Conservation (phyloP, 2,888 invertebrate genomes). For the Lamproptera curius region DNA sequence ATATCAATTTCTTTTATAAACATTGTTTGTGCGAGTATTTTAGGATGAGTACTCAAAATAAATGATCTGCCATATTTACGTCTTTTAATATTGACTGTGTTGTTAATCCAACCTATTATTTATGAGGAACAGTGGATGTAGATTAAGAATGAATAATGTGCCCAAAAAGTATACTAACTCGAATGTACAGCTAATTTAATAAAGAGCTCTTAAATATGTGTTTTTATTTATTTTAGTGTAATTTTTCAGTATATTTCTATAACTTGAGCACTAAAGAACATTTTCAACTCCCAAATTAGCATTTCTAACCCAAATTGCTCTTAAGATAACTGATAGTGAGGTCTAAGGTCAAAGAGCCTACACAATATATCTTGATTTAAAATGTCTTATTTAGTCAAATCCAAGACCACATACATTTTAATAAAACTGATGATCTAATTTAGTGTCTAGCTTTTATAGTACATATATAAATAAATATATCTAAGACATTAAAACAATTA, state of each 20-base stretch:
- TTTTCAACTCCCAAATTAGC: background rate
- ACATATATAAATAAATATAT: too few species aligned
- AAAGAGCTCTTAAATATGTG: conserved; percentile 70
- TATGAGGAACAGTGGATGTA: conserved; percentile 62
- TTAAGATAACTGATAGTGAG: conserved; percentile 1
- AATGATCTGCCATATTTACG: conserved; percentile 77
- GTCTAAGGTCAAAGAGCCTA: conserved; percentile 3
- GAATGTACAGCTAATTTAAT: conserved; percentile 79
- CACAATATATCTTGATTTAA: background rate
- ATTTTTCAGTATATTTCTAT: background rate
- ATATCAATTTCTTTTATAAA: conserved; percentile 62
- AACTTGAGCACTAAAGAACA: conserved; percentile 1
- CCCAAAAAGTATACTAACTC: conserved; percentile 78
- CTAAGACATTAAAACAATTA: too few species aligned
- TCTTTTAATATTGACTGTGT: conserved; percentile 72
- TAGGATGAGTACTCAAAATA: conserved; percentile 69
- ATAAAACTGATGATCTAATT: too few species aligned
- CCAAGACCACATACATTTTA: too few species aligned
- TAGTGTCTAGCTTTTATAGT: too few species aligned
- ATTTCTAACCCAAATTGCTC: background rate
- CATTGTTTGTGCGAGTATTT: conserved; percentile 71
- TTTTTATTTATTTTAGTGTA: conserved; percentile 27
- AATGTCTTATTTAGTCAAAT: too few species aligned
- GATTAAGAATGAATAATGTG: conserved; percentile 74
- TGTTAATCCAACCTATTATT: conserved; percentile 64